Base-by-base conservation (phyloP, 2,797 vertebrate species). In the Bradypus variegatus region DNA sequence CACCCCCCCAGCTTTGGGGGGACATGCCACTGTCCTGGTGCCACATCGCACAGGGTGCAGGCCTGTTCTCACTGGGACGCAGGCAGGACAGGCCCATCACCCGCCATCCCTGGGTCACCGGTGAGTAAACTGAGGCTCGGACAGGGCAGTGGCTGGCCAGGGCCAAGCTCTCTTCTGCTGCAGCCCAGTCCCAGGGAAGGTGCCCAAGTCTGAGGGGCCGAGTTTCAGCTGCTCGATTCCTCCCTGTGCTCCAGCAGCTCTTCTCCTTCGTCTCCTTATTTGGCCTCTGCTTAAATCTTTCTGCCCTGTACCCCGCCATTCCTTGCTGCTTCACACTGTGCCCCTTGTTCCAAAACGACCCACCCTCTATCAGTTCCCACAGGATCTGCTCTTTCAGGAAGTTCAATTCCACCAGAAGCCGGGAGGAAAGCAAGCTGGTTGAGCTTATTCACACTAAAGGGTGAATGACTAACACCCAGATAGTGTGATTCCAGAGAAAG, bases 291-390 rank as follows among this genome's bases (percentile, higher is more conserved):
- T 33, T 65, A 76, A 67, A 12, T 86, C 31, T 3, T 60, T 64
- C 65, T 18, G 19, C 18, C 5, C 78, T 8, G 29, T 15, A 33
- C 33, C 8, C 19, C 5, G 19, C 55, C 0, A 0, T 78, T 58
- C 70, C 86, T 78, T 27, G n/a, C 15, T 38, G 70, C 8, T 65
- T 88, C 48, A 0, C 12, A 9, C 1, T 25, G 23, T 58, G 25
- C 6, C 86, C 25, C 64, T 48, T 11, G 4, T 23, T 72, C 79
- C 36, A 19, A 13, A 58, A 9, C 15, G n/a, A 48, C 72, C 60
- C 13, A 7, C 36, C 58, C 33, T 0, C 2, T 36, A 3, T 38
- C 36, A 2, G 55, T 45, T 12, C n/a, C 45, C 14, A 11, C 5
- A 29, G 69, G n/a, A 85, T 29, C 41, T 8, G 1, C 64, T 48